phyloP scores from a whole-genome alignment of 2,888 invertebrate species.

The Nomada fucata region DNA sequence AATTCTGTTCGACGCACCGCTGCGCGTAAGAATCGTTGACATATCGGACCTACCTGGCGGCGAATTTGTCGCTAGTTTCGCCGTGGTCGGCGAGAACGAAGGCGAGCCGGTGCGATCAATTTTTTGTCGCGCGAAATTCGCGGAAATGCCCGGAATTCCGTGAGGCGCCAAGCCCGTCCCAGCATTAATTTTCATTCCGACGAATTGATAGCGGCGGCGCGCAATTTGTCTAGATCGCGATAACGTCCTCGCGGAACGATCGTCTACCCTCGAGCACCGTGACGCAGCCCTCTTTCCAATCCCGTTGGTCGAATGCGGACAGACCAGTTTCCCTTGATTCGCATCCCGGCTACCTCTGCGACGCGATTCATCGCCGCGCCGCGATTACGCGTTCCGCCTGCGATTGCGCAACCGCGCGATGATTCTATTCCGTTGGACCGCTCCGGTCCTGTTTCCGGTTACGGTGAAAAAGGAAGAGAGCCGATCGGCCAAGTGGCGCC shows the following conservation, averaged over 20 bases:
- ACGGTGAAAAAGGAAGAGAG: slow-evolving; percentile 41
- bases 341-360: slow-evolving; percentile 19
- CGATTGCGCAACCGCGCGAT: slow-evolving; percentile 47
- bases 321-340: slow-evolving; percentile 43
- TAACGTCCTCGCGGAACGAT: slow-evolving; percentile 35
- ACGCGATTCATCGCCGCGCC: background rate
- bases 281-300: slow-evolving; percentile 13
- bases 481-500: slow-evolving; percentile 52
- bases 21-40: slow-evolving; percentile 57
- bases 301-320: background rate
- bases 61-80: slow-evolving; percentile 30
- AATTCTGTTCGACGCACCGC: slow-evolving; percentile 52
- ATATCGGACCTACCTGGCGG: slow-evolving; percentile 47
- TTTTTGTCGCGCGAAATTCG: slow-evolving; percentile 35
- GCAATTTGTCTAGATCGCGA: slow-evolving; percentile 61
- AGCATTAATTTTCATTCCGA: slow-evolving; percentile 41
- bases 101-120: background rate
- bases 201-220: slow-evolving; percentile 33
- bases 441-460: slow-evolving; percentile 56
- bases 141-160: slow-evolving; percentile 47
- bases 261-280: slow-evolving; percentile 23
- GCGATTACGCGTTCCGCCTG: slow-evolving; percentile 32
- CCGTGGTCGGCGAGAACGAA: background rate
- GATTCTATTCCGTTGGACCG: slow-evolving; percentile 44
- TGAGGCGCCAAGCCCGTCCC: background rate